Evolutionary conservation across 2,113 vertebrate genomes (phyloP), one percentile per base, ranked within the genome.

Genomic region (Burhinus bistriatus): DNA sequence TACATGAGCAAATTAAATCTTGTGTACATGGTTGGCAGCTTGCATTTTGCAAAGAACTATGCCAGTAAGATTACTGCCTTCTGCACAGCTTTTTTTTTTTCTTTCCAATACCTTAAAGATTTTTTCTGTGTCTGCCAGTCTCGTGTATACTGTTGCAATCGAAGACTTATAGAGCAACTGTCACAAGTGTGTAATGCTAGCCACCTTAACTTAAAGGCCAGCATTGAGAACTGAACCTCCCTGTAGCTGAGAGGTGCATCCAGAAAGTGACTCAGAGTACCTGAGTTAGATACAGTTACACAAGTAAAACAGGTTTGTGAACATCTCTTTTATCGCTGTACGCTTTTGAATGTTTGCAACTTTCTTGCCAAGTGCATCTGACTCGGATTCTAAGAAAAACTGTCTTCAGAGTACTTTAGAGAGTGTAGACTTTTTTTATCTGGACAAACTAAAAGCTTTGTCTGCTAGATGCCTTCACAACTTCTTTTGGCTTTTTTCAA

Each of bases 141-240:
- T 32, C 20, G 8, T 14, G 17, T 83, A 7, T 55, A 10, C 15
- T 21, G 2, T 61, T 93, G 47, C 16, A 55, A 4, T 5, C n/a
- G n/a, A 52, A 61, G 45, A 54, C 9, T 20, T 40, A 0, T 8
- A 36, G 47, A 68, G 38, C 18, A 42, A 3, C n/a, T 68, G 72
- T 55, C 61, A 18, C 3, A 40, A 19, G 4, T 0, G 8, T 59
- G 59, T 36, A 34, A 15, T 2, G 4, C 20, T 64, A 1, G 58
- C 61, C 36, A 15, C 12, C 5, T 40, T 34, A 9, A 82, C 15
- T 11, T 40, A 36, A 32, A 30, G 77, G 34, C 36, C 62, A 45
- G 25, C 2, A 1, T 12, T 71, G 26, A 26, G 62, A 76, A 12
- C 21, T 45, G 27, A 66, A 38, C 40, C 27, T 65, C 14, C 54